Base-by-base conservation (phyloP, 1,140 invertebrate genomes). In the Drosophila lowei region DNA sequence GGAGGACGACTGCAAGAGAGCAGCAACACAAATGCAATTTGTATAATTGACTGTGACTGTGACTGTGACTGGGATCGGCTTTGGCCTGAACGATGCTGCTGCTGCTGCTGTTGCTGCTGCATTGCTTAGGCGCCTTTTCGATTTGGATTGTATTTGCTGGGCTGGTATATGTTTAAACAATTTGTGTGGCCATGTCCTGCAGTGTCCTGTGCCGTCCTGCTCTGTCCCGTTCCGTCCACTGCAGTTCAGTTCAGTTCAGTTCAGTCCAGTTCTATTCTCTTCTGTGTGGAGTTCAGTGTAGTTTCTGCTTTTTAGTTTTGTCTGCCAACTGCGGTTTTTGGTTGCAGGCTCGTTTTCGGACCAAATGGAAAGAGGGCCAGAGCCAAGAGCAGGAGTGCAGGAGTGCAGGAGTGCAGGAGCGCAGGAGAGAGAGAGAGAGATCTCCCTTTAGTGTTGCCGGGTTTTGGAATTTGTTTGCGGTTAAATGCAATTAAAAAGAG, bases 401-500 rank as follows among this genome's bases (percentile, higher is more conserved):
- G 18, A 63, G 21, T 6, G 48, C n/a, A 49, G 46, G 49, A 41
- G 47, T 25, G 44, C 25, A 28, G 25, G 2, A 28, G 25, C 5
- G n/a, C n/a, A n/a, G 28, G 44, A 53, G 49, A 41, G 72, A 54
- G 42, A 11, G 48, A 18, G 34, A 38, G 9, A 13, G 34, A 55
- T 46, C 16, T 52, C 49, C 53, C 56, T 42, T 48, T 48, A 47
- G 50, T 54, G 57, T 64, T 78, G 75, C 72, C 64, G 65, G 72
- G 59, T 70, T 80, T 68, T 48, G 68, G 58, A 84, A 84, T 83
- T 86, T 86, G 80, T 86, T 85, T 85, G 80, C 58, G 80, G 80
- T 74, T 77, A 86, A 85, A 85, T 80, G 80, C 80, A 85, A 85
- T 85, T 85, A 85, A 80, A 85, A 85, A 86, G 81, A 85, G 80